Evolutionary conservation across 2,113 vertebrate species (phyloP).

Genomic region (Donacobius atricapilla): DNA sequence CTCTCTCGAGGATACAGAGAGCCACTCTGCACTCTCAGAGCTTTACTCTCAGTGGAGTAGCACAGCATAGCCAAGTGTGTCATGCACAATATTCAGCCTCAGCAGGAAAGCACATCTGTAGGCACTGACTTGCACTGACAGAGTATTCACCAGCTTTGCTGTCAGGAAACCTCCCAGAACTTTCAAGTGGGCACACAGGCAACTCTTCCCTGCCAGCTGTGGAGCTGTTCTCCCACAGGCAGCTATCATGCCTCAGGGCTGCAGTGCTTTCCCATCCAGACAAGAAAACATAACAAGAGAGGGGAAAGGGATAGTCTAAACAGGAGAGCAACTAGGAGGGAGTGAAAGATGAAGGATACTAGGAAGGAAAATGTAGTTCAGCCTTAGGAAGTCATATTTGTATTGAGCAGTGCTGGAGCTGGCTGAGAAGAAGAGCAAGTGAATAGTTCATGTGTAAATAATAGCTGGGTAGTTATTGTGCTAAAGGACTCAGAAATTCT

Average conservation of each 20-base stretch:
- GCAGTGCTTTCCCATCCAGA: background rate
- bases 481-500: background rate
- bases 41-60: background rate
- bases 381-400: background rate
- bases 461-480: background rate
- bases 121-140: background rate
- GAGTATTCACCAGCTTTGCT: background rate
- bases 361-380: background rate
- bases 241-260: background rate
- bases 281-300: background rate
- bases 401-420: background rate
- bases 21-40: background rate
- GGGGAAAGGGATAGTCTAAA: background rate
- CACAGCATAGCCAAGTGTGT: background rate
- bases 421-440: background rate
- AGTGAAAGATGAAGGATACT: background rate
- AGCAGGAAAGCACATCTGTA: background rate
- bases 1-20: background rate
- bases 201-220: background rate
- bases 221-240: background rate
- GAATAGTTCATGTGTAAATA: background rate
- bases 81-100: background rate
- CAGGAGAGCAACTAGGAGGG: background rate
- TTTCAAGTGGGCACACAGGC: background rate
- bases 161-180: background rate